Evolutionary conservation across 2,797 vertebrate genomes (phyloP), one percentile per base, ranked within the genome.

Genomic region (Siniperca scherzeri): DNA sequence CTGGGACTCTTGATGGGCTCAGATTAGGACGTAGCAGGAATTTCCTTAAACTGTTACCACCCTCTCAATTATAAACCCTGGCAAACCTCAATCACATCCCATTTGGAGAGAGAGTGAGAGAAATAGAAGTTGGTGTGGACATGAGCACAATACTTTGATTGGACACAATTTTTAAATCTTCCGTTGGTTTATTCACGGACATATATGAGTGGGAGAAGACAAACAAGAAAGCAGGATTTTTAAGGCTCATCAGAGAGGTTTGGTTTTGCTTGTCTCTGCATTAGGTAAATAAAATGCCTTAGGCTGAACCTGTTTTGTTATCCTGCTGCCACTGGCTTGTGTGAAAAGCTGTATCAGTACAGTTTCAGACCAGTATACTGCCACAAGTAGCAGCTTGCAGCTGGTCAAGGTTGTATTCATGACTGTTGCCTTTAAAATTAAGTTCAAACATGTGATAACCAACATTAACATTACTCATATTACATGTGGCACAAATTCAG

Each of bases 1-100:
- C 36, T 84, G 69, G 81, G 56, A 17, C 72, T 27, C 36, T 75
- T 87, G 87, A 93, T 91, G 71, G 27, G 8, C 14, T 38, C 80
- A 87, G 90, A 94, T 94, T 90, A 91, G 78, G 87, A 88, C 40
- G 1, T 22, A 40, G 70, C 83, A 90, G 92, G 90, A 93, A 94
- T 85, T 93, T 92, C 90, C 92, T 92, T 10, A 4, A 61, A 56
- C 64, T 9, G 86, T 78, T 68, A 72, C 90, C 90, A 82, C 92
- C 93, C 91, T 80, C 64, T 68, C 57, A 80, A 62, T 87, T 70
- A 84, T 42, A 77, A 74, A 1, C 1, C 4, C 11, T 0, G 7
- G 38, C 40, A 64, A 74, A 73, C 68, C 65, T 69, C 48, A 7
- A 14, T 12, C 72, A 1, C 59, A 14, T 53, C 57, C n/a, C 66